phyloP scores from a whole-genome alignment of 2,797 vertebrate species.

The Sebastolobus altivelis region DNA sequence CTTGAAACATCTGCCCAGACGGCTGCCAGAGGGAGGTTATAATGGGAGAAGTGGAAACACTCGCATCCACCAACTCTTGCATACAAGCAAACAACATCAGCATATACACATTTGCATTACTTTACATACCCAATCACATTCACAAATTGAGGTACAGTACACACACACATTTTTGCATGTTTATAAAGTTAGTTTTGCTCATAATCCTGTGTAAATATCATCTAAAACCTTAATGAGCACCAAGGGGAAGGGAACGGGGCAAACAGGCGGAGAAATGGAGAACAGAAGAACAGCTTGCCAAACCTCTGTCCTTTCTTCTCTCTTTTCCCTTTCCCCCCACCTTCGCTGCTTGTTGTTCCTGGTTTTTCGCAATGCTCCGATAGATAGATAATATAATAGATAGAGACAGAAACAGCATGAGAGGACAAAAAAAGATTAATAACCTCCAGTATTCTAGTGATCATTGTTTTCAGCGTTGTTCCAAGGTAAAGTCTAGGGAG shows the following conservation, averaged over 20 bases:
- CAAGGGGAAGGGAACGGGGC: not conserved
- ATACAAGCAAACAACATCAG: conserved; percentile 22
- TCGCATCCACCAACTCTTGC: conserved; percentile 7
- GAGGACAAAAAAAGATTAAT: conserved; percentile 4
- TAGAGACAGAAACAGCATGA: conserved; percentile 18
- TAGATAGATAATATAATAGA: not conserved
- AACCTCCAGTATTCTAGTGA: not conserved
- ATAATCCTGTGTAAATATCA: conserved; percentile 1
- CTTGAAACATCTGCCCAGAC: conserved; percentile 74
- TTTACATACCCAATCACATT: not conserved
- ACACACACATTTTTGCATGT: not conserved
- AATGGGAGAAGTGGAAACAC: conserved; percentile 50
- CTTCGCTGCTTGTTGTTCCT: not conserved
- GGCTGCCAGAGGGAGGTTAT: conserved; percentile 60
- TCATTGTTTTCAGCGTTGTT: not conserved
- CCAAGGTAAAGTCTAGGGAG: not conserved
- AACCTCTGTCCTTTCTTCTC: conserved; percentile 10
- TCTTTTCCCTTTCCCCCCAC: not conserved
- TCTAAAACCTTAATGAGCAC: conserved; percentile 44
- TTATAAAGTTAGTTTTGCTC: conserved; percentile 13
- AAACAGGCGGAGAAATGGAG: not conserved
- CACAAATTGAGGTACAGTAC: not conserved
- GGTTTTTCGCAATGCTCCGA: not conserved
- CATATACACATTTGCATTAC: conserved; percentile 25
- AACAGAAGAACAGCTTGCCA: conserved; percentile 2